phyloP scores from a whole-genome alignment of 2,888 invertebrate species.

The Carcina quercana region DNA sequence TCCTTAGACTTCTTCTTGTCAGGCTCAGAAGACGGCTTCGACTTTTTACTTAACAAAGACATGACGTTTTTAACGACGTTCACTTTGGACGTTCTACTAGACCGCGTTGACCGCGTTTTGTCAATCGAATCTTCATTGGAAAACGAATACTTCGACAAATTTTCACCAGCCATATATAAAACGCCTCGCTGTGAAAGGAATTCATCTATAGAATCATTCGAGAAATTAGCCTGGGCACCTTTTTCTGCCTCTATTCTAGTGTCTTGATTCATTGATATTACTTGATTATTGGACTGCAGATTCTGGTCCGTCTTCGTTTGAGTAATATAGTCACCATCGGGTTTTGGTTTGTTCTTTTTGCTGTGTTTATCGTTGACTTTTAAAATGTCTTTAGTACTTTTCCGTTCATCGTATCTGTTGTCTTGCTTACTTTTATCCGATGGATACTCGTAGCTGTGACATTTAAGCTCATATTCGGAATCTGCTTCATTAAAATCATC shows the following conservation, averaged over 20 bases:
- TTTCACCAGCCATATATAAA: constrained; percentile 34
- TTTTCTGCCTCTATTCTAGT: too few relatives aligned
- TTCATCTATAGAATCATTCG: constrained; percentile 58
- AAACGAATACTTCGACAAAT: constrained; percentile 42
- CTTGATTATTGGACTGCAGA: too few relatives aligned
- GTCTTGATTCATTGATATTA: too few relatives aligned
- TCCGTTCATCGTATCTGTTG: too few relatives aligned
- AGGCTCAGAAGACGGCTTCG: constrained; percentile 46
- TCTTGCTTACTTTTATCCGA: too few relatives aligned
- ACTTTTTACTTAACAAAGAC: constrained; percentile 33
- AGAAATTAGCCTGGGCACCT: constrained; percentile 45
- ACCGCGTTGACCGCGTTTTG: constrained; percentile 25
- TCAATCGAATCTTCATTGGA: constrained; percentile 27
- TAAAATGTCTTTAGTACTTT: too few relatives aligned
- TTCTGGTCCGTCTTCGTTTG: too few relatives aligned
- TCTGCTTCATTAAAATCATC: too few relatives aligned
- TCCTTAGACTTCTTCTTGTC: constrained; percentile 28
- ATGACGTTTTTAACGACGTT: constrained; percentile 41
- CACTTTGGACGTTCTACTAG: constrained; percentile 52
- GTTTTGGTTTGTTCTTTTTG: neutral
- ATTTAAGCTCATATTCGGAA: constrained; percentile 46
- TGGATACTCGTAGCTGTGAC: constrained; percentile 17
- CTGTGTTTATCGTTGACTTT: too few relatives aligned
- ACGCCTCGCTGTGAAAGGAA: constrained; percentile 47
- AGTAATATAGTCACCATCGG: too few relatives aligned